Percentiles rank a stretch among this genome's conserved stretches.
phyloP scores from a whole-genome alignment of 2,113 vertebrate species.

The Osmerus eperlanus region DNA sequence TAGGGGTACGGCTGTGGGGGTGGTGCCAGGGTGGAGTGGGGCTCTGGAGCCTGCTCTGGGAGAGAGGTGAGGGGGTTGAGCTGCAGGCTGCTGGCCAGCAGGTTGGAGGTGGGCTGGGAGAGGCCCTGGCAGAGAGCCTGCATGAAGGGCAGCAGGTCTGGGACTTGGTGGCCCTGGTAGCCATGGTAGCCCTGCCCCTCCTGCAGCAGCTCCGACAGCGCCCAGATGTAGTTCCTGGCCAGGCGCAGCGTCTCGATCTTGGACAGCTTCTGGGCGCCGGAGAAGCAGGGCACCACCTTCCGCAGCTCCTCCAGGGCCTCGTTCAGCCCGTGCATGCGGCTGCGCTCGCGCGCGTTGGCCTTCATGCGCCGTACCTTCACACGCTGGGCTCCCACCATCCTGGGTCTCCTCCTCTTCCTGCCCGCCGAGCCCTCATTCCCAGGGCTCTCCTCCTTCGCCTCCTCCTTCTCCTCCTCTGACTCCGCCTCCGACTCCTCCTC shows the following conservation, averaged over 20 bases:
- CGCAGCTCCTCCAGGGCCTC: slow-evolving; percentile 82
- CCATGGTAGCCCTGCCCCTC: slow-evolving; percentile 46
- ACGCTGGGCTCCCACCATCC: slow-evolving; percentile 78
- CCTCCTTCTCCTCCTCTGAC: slow-evolving; percentile 76
- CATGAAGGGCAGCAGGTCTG: slow-evolving; percentile 79
- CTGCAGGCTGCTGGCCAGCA: slow-evolving; percentile 77
- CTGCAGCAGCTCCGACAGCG: slow-evolving; percentile 80
- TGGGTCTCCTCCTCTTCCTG: slow-evolving; percentile 81
- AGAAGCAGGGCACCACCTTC: slow-evolving; percentile 82
- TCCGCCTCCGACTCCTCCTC: slow-evolving; percentile 70
- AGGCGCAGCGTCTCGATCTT: slow-evolving; percentile 82
- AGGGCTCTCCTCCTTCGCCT: slow-evolving; percentile 72
- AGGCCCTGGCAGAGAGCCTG: slow-evolving; percentile 79
- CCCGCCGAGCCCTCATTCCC: slow-evolving; percentile 34
- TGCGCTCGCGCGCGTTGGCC: slow-evolving; percentile 80
- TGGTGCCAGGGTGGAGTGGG: slow-evolving; percentile 15
- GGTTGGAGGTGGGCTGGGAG: slow-evolving; percentile 76
- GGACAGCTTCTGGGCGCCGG: slow-evolving; percentile 81
- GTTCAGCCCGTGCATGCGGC: slow-evolving; percentile 84
- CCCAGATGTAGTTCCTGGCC: slow-evolving; percentile 86
- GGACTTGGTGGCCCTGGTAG: slow-evolving; percentile 60
- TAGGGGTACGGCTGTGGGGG: slow-evolving; percentile 70
- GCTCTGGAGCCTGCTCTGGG: slow-evolving; percentile 76
- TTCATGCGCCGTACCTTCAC: slow-evolving; percentile 80
- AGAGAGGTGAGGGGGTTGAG: slow-evolving; percentile 82